Evolutionary conservation across 2,888 invertebrate genomes (phyloP).

Genomic region (Clitarchus hookeri): DNA sequence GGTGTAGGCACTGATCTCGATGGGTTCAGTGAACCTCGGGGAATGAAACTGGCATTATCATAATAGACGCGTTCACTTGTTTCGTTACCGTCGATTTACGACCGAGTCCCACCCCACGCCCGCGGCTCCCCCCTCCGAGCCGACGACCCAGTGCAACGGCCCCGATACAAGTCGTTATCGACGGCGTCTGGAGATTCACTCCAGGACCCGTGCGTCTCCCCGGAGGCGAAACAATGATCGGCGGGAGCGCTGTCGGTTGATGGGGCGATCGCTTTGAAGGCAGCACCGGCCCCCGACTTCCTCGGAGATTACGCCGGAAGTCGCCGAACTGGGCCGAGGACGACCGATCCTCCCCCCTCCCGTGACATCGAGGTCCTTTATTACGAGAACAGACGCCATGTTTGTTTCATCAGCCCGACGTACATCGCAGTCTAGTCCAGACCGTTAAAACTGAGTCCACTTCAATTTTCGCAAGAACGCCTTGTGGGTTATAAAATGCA

Average conservation of each 20-base stretch:
- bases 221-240: background rate
- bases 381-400: no score
- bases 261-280: background rate
- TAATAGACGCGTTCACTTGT: background rate
- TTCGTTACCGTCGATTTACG: background rate
- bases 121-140: background rate
- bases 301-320: background rate
- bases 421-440: no score
- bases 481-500: no score
- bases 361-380: no score
- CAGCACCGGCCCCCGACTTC: background rate
- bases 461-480: no score
- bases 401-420: no score
- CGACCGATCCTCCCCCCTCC: background rate
- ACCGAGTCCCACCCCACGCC: background rate
- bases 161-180: background rate
- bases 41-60: background rate
- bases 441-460: no score
- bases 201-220: background rate
- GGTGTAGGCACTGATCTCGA: background rate
- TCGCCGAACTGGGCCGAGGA: background rate
- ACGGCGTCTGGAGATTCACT: background rate
- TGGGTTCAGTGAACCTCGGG: background rate
- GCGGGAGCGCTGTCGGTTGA: background rate
- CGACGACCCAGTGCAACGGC: background rate